A percentile compares a stretch with the other conserved stretches of the same genome.
These are phyloP conservation scores for Melanotaenia maccullochi DNA, from an alignment of 2,797 vertebrate species.

Conservation along the genomic window DNA sequence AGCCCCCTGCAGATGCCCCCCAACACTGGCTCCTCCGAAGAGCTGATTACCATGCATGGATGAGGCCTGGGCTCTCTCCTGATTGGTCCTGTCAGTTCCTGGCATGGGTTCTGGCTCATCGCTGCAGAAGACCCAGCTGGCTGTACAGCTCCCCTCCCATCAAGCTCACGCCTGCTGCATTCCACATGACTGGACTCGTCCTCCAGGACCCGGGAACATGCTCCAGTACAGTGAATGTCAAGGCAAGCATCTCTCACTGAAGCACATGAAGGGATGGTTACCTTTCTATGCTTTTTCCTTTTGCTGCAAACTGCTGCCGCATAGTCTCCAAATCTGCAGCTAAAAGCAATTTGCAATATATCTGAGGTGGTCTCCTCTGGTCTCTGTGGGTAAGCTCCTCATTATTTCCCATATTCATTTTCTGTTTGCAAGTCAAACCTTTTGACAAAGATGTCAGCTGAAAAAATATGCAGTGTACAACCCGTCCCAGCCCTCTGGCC, in stretches of 20 bases:
- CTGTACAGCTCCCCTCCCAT: slow-evolving; percentile 52
- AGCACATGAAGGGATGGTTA: slow-evolving; percentile 13
- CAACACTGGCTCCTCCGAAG: slow-evolving; percentile 45
- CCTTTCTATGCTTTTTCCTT: background rate
- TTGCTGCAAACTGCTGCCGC: background rate
- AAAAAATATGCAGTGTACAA: slow-evolving; percentile 28
- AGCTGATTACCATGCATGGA: slow-evolving; percentile 70
- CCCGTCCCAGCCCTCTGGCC: slow-evolving; percentile 62
- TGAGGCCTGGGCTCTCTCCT: slow-evolving; percentile 55
- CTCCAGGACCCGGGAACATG: slow-evolving; percentile 46
- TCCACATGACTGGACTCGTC: slow-evolving; percentile 72
- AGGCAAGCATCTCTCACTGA: slow-evolving; percentile 33
- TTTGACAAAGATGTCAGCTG: slow-evolving; percentile 25
- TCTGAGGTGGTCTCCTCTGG: slow-evolving; percentile 13
- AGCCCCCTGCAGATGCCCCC: slow-evolving; percentile 66
- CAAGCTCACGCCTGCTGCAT: slow-evolving; percentile 69
- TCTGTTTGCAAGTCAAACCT: slow-evolving; percentile 26
- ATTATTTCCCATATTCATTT: slow-evolving; percentile 20
- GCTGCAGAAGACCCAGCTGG: slow-evolving; percentile 74
- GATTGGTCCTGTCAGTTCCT: slow-evolving; percentile 73
- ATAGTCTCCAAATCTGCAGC: slow-evolving; percentile 21
- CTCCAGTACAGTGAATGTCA: slow-evolving; percentile 29
- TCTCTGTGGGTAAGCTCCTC: slow-evolving; percentile 28
- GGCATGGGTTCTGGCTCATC: slow-evolving; percentile 61
- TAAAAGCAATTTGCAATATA: slow-evolving; percentile 8